These are phyloP conservation scores for Bothrops jararaca DNA, from an alignment of 2,113 vertebrate genomes.

Conservation along the genomic window DNA sequence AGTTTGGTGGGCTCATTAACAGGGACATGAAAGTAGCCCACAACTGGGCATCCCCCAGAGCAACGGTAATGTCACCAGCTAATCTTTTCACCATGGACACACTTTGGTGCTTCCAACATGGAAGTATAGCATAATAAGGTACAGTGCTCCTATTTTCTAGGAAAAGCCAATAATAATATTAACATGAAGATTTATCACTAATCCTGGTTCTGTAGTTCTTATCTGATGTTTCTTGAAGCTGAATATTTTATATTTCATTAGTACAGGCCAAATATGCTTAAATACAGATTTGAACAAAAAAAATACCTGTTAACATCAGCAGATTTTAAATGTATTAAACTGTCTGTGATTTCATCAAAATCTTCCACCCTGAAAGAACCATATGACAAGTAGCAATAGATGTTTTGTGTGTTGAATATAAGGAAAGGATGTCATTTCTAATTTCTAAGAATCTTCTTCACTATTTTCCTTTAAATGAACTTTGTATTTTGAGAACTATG, in stretches of 20 bases:
- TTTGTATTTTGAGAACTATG: conserved; percentile 52
- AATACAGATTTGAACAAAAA: neutral
- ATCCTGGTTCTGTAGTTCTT: neutral
- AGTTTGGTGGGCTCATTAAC: neutral
- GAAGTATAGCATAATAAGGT: neutral
- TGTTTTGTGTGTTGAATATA: conserved; percentile 20
- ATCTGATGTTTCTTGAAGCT: neutral
- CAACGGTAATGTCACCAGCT: neutral
- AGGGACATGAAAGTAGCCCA: neutral
- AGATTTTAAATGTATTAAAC: neutral
- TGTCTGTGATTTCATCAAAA: neutral
- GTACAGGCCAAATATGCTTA: neutral
- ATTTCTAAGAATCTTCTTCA: conserved; percentile 13
- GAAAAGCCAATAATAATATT: neutral
- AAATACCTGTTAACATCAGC: neutral
- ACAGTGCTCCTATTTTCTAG: neutral
- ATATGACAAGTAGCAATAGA: conserved; percentile 8
- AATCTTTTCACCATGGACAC: neutral
- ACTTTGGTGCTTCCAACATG: neutral
- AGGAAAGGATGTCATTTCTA: neutral
- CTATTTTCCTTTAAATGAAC: conserved; percentile 45
- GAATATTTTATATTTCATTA: no score
- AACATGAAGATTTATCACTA: neutral
- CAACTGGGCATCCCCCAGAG: neutral
- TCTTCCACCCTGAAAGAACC: conserved; percentile 18